Evolutionary conservation across 2,113 vertebrate species (phyloP).

Genomic region (Chaenogobius annularis): DNA sequence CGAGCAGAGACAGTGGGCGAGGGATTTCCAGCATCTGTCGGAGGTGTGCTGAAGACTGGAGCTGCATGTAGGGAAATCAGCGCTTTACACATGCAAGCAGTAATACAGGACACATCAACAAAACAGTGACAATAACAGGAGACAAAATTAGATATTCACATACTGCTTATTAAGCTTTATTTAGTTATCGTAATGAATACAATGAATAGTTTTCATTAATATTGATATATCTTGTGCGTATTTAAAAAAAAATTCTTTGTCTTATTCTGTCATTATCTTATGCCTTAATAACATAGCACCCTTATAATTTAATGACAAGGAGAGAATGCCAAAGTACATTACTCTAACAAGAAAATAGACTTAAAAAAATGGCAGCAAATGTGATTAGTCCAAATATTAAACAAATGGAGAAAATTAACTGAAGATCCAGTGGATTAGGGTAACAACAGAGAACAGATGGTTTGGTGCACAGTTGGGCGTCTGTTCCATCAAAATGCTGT

Average conservation of each 20-base stretch:
- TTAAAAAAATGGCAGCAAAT: conserved; percentile 17
- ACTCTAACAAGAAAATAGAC: conserved; percentile 29
- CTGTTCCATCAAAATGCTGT: conserved; percentile 12
- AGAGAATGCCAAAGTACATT: conserved; percentile 15
- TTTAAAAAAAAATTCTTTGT: conserved; percentile 2
- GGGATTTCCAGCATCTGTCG: too few species aligned
- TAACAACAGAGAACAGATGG: conserved; percentile 29
- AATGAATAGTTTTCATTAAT: neutral
- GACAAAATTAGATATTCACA: neutral
- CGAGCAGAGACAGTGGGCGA: too few species aligned
- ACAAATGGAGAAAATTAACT: conserved; percentile 19
- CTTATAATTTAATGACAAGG: conserved; percentile 10
- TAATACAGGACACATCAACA: neutral
- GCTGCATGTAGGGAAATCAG: too few species aligned
- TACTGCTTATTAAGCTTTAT: neutral
- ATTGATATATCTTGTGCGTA: neutral
- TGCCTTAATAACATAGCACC: conserved; percentile 9
- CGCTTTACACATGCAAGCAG: neutral
- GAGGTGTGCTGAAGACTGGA: too few species aligned
- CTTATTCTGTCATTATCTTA: conserved; percentile 12
- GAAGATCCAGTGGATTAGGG: conserved; percentile 9
- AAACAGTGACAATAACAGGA: neutral
- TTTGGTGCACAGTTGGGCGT: conserved; percentile 14
- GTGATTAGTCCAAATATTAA: conserved; percentile 33
- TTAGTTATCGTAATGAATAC: neutral